Base-by-base conservation (phyloP, 2,113 vertebrate species). In the Ibidorhyncha struthersii region DNA sequence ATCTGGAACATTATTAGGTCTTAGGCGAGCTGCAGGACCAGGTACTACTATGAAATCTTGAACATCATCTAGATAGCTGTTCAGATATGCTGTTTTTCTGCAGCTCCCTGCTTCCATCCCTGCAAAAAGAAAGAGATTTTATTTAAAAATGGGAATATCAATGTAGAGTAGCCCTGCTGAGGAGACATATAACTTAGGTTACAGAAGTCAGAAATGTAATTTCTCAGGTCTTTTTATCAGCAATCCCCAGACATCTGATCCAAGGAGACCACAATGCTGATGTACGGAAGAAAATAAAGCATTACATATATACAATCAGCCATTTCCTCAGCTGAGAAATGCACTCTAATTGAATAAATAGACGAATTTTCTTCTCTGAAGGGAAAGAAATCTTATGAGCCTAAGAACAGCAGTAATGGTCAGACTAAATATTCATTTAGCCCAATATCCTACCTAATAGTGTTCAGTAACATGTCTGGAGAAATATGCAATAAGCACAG, bases 21-120 rank as follows among this genome's bases (percentile, higher is more conserved):
- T 97, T 49, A 99, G 94, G 34, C 99, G 99, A 96, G 98, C 98
- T 71, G 99, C 99, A 22, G 99, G 98, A 55, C 99, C 99, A 50
- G 98, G 98, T 61, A 99, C 89, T 94, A 99, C 86, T 9, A 90
- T 90, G 88, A 99, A 98, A 95, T 98, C 96, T 41, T 98, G 92
- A 22, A 97, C 97, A 43, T 98, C 88, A 1, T 97, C 94, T 81
- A 98, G 92, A 88, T 99, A 99, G 45, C 81, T 94, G n/a, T 98
- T 98, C 76, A 99, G 96, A 77, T 97, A 99, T 0, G 83, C 94
- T 55, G 98, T 98, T 96, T 98, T 99, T 47, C 98, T 95, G 96
- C 99, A 99, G n/a, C 98, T 98, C 14, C 98, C 99, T 92, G 98
- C 97, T 79, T 99, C 99, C 99, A 99, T 99, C 25, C 99, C 99